Conservation (phyloP, 2,797 vertebrate species). For the Eospalax fontanierii region DNA sequence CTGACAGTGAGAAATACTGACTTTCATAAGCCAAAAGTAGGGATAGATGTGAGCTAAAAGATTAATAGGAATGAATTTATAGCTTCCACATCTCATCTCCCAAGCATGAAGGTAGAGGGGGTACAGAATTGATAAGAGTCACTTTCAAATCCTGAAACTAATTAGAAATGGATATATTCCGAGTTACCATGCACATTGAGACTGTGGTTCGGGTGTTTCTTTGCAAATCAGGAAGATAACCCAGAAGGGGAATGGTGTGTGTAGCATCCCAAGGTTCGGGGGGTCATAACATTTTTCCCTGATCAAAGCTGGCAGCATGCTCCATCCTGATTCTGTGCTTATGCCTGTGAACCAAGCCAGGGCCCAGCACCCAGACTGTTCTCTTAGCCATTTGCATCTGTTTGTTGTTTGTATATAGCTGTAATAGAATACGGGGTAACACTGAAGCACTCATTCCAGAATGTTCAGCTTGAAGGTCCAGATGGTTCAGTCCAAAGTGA, state of each 20-base stretch:
- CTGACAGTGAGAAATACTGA: background rate
- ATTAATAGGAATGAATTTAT: background rate
- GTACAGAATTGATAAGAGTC: background rate
- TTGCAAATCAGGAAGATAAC: background rate
- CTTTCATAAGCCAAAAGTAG: background rate
- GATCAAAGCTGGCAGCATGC: background rate
- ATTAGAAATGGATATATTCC: background rate
- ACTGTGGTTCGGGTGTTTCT: slow-evolving; percentile 10
- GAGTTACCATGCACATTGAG: background rate
- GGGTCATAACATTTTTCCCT: background rate
- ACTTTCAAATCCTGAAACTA: background rate
- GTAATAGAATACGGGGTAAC: background rate
- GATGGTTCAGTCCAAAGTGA: background rate
- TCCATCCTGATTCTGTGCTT: background rate
- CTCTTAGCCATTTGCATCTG: background rate
- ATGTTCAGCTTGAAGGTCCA: background rate
- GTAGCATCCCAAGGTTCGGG: background rate
- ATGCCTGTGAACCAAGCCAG: background rate
- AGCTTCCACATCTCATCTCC: background rate
- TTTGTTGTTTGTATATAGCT: background rate
- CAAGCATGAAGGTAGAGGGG: background rate
- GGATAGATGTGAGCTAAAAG: background rate
- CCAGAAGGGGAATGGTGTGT: background rate
- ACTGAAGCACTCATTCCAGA: background rate
- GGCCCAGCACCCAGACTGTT: background rate